Percentiles rank a stretch among this genome's conserved stretches.
Evolutionary conservation across 1,140 invertebrate species (phyloP).

Genomic region (Caenorhabditis remanei): DNA sequence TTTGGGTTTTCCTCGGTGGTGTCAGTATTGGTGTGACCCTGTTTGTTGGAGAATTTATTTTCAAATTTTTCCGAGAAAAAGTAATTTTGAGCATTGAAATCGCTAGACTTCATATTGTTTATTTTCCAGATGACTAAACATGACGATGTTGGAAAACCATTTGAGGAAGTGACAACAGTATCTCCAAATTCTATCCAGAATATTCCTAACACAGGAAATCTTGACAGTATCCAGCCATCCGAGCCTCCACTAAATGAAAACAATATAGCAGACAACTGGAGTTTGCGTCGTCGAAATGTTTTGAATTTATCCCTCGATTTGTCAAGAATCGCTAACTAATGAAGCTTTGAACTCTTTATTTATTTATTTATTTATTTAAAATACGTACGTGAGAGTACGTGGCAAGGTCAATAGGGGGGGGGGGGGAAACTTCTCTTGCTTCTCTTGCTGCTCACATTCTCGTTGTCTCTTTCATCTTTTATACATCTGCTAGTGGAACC

Average conservation of each 20-base stretch:
- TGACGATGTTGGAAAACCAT: not conserved
- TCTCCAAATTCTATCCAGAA: not conserved
- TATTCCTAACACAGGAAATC: too few relatives aligned
- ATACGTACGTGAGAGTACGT: too few relatives aligned
- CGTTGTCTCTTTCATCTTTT: not conserved
- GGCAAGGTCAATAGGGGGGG: too few relatives aligned
- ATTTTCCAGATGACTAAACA: not conserved
- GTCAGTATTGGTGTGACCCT: constrained; percentile 12
- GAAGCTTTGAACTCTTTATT: constrained; percentile 10
- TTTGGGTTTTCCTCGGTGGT: constrained; percentile 65
- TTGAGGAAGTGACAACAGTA: constrained; percentile 24
- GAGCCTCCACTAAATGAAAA: not conserved
- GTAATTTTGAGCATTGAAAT: not conserved
- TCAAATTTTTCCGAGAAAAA: constrained; percentile 16
- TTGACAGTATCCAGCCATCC: not conserved
- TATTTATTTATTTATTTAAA: too few relatives aligned
- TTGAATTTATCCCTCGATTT: constrained; percentile 42
- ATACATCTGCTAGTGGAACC: not conserved
- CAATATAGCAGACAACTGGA: constrained; percentile 1
- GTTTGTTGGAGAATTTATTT: constrained; percentile 59
- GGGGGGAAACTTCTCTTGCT: too few relatives aligned
- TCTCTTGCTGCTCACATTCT: not conserved
- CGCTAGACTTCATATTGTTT: not conserved
- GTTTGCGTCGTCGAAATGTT: constrained; percentile 37
- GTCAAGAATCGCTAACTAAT: constrained; percentile 26